Evolutionary conservation across 2,797 vertebrate species (phyloP), one percentile per base, ranked within the genome.

Genomic region (Anisognathus igniventris): DNA sequence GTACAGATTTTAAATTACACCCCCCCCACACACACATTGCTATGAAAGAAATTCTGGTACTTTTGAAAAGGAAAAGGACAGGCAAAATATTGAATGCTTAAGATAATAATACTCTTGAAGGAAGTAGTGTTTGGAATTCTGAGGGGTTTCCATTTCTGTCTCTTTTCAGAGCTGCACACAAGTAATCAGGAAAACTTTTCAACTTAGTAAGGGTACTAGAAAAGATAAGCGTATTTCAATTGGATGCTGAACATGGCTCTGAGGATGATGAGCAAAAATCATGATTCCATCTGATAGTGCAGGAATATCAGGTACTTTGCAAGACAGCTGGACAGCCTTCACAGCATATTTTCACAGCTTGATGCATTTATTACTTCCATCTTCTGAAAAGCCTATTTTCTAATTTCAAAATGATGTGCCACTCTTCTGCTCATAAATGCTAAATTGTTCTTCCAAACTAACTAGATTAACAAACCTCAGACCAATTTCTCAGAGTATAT

Each of bases 21-120:
- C 7, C 9, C 1, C 3, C 1, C 4, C 47, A 47, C 24, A 9
- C 8, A 24, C 9, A 23, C 24, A 24, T 3, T 25, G 5, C 42
- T 67, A 23, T 22, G 28, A 85, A 70, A 76, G 15, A 78, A 72
- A 60, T 61, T 24, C 7, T 23, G 27, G 3, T 42, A 14, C 12
- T 76, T 90, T 71, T 47, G 31, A 45, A 84, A 81, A 79, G 12
- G 7, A 45, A 67, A 86, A 62, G 31, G 9, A 56, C n/a, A 68
- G 40, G 22, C 2, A 45, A 73, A 67, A 19, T 8, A 12, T 7
- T 25, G 45, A 70, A 80, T 23, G 33, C 9, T 68, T 71, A 53
- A 85, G 62, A 71, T 23, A 25, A 60, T 23, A 66, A 71, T 61
- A 61, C n/a, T 45, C 23, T n/a, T 56, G n/a, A 56, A 33, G n/a